These are phyloP conservation scores for Carassius gibelio DNA, from an alignment of 2,113 vertebrate genomes.

Conservation along the genomic window DNA sequence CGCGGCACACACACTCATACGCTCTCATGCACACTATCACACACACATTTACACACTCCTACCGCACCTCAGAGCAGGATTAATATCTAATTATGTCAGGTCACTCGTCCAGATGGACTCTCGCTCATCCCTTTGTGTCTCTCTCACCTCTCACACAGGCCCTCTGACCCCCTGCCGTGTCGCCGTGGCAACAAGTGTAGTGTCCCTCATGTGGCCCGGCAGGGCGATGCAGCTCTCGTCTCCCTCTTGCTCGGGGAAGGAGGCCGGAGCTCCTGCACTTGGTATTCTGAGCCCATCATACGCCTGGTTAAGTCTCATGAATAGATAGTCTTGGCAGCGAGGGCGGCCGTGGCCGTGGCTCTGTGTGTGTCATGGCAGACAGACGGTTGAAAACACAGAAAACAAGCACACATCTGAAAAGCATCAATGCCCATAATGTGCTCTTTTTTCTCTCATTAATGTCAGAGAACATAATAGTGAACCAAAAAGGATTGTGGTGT, in stretches of 20 bases:
- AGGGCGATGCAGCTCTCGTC: conserved; percentile 58
- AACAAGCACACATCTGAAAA: conserved; percentile 91
- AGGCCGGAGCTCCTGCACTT: conserved; percentile 82
- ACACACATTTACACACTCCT: conserved; percentile 82
- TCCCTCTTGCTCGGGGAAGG: conserved; percentile 42
- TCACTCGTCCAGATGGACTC: conserved; percentile 99
- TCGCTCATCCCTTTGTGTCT: conserved; percentile 91
- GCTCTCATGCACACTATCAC: conserved; percentile 56
- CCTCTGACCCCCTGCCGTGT: conserved; percentile 93
- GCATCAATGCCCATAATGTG: conserved; percentile 88
- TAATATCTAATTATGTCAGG: conserved; percentile 99
- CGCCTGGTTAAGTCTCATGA: conserved; percentile 96
- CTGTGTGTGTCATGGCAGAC: conserved; percentile 92
- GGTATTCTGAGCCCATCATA: conserved; percentile 93
- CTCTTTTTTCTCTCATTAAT: conserved; percentile 95
- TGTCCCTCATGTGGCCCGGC: conserved; percentile 77
- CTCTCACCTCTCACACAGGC: conserved; percentile 88
- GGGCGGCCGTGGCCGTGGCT: conserved; percentile 86
- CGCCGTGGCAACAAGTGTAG: conserved; percentile 90
- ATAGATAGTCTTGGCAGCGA: conserved; percentile 90
- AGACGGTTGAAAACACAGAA: conserved; percentile 91
- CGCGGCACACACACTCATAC: conserved; percentile 36
- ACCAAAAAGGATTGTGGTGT: conserved; percentile 89
- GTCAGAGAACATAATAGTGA: conserved; percentile 92
- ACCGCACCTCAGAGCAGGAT: conserved; percentile 87